Base-by-base conservation (phyloP, 2,888 invertebrate species). In the Lycaena phlaeas region DNA sequence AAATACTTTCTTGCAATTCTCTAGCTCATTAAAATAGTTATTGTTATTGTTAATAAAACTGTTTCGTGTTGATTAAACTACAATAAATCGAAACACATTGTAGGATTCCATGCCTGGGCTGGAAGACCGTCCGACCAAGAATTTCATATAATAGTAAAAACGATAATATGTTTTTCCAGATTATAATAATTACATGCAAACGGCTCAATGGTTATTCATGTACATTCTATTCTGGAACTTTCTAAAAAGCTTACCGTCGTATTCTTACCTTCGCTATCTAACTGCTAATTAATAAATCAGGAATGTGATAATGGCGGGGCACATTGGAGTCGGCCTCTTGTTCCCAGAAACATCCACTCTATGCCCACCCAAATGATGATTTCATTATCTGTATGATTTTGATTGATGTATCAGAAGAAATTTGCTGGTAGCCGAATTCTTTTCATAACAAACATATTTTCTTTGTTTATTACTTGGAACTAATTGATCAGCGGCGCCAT, bases 361-460 rank as follows among this genome's bases (percentile, higher is more conserved):
- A 82, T 76, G 82, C 78, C 84, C 84, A 82, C 82, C 84, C 84
- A 81, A 79, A 81, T 82, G 82, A 82, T 84, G 82, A 79, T 82
- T 82, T 82, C 77, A 84, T 84, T 82, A 84, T 81, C 78, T 67
- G 77, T 81, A 82, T 82, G 81, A 82, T 84, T 82, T 84, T 84
- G 84, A 84, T 84, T 82, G 84, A 84, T 82, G 78, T 64, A 61
- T 67, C 75, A 70, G 63, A 84, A 82, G 75, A 82, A 84, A 72
- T 73, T 66, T 59, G 64, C 65, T 62, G 63, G 57, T 68, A 64
- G 68, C 57, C 70, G 69, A 71, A 84, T 84, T 82, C 82, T 67
- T 68, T 55, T 65, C 81, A 77, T 77, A 74, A 66, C 77, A 34
- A 53, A 61, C 66, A 75, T 79, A 73, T 72, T 74, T 71, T 61